Percentiles rank a stretch among this genome's conserved stretches.
Conservation (phyloP, 2,113 vertebrate species). For the Rousettus leschenaultii region DNA sequence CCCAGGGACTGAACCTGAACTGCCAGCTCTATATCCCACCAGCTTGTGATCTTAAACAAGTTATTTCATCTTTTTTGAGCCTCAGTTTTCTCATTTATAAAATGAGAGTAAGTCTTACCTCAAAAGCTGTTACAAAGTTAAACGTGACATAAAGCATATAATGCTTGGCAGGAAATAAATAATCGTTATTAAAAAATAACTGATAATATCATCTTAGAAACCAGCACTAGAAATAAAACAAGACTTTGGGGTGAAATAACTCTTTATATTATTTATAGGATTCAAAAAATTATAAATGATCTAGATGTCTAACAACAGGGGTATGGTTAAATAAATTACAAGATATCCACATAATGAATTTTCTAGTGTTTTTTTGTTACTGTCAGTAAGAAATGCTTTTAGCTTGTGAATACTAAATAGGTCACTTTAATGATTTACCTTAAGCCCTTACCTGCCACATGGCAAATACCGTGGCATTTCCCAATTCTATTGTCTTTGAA, state of each 20-base stretch:
- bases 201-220: not conserved
- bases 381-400: not conserved
- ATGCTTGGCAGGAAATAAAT: not conserved
- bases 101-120: not conserved
- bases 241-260: not conserved
- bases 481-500: not conserved
- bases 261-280: not conserved
- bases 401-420: not conserved
- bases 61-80: not conserved
- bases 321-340: not conserved
- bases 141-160: not conserved
- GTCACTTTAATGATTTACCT: not conserved
- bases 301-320: not conserved
- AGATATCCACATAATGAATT: not conserved
- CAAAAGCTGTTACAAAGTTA: not conserved
- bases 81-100: not conserved
- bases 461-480: not conserved
- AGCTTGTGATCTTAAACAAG: not conserved
- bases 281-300: not conserved
- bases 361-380: not conserved
- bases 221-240: not conserved
- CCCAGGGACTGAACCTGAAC: fast-evolving
- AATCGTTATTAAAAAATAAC: not conserved
- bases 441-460: too few species aligned
- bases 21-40: not conserved